These are phyloP conservation scores for Melanaphis sacchari DNA, from an alignment of 1,140 invertebrate species.

Conservation along the genomic window DNA sequence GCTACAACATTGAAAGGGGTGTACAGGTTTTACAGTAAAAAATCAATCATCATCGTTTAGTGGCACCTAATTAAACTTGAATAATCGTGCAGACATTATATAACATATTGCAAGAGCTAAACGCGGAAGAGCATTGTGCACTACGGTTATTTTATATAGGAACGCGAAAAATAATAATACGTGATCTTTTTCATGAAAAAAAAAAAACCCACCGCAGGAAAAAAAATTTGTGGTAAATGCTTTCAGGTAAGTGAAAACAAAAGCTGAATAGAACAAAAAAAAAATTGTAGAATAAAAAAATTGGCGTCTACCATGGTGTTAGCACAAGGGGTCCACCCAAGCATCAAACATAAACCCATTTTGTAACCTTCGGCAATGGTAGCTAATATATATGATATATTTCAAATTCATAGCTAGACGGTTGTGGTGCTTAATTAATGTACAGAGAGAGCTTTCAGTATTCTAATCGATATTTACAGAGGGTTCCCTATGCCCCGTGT, in stretches of 20 bases:
- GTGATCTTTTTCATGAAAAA: not conserved
- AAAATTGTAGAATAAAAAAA: not conserved
- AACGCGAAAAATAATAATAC: not conserved
- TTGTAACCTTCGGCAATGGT: not conserved
- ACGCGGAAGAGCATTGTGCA: not conserved
- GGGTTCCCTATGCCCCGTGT: conserved; percentile 32
- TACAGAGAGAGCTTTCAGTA: conserved; percentile 49
- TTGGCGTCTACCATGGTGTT: not conserved
- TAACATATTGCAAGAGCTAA: not conserved
- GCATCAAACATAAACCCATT: conserved; percentile 14
- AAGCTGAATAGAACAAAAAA: not conserved
- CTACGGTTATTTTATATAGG: too few species aligned
- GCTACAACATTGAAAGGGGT: not conserved
- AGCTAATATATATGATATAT: conserved; percentile 53
- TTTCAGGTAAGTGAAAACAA: not conserved
- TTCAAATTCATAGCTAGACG: conserved; percentile 33
- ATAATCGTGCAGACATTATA: not conserved
- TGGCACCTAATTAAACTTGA: not conserved
- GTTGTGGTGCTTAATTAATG: conserved; percentile 53
- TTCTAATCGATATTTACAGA: conserved; percentile 57
- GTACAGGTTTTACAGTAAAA: not conserved
- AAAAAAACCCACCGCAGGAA: not conserved
- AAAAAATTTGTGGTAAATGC: not conserved
- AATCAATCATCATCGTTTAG: not conserved
- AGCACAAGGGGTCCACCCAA: not conserved